phyloP scores from a whole-genome alignment of 2,888 invertebrate genomes.

The Dermolepida albohirtum region DNA sequence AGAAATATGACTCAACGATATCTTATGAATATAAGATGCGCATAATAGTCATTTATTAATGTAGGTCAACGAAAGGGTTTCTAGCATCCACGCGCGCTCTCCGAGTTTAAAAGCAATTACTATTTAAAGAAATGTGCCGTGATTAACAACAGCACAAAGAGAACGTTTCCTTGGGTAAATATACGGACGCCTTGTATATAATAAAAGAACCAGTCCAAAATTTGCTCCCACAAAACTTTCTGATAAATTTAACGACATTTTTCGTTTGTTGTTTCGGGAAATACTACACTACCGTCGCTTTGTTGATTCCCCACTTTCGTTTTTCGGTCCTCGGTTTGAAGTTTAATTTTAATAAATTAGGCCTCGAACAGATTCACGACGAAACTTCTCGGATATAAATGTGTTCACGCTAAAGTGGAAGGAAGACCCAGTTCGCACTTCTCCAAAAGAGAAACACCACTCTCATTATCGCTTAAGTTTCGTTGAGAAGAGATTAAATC shows the following conservation, averaged over 20 bases:
- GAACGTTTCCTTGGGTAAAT: too few relatives aligned
- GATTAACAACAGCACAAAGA: too few relatives aligned
- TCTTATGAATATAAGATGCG: too few relatives aligned
- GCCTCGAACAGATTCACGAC: constrained; percentile 29
- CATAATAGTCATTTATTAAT: too few relatives aligned
- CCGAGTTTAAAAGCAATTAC: too few relatives aligned
- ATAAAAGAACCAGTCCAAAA: too few relatives aligned
- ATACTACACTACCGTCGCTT: constrained; percentile 11
- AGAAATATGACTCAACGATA: too few relatives aligned
- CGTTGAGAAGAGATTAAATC: constrained; percentile 14
- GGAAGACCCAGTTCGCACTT: constrained; percentile 4
- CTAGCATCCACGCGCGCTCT: too few relatives aligned
- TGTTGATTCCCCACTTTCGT: constrained; percentile 20
- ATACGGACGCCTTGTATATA: too few relatives aligned
- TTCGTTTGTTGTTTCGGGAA: constrained; percentile 23
- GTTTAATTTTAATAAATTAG: constrained; percentile 42
- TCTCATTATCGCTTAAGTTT: constrained; percentile 33
- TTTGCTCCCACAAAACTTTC: neutral
- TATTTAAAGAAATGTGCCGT: too few relatives aligned
- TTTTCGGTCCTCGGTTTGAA: constrained; percentile 27
- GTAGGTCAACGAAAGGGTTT: too few relatives aligned
- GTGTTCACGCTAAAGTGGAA: constrained; percentile 26
- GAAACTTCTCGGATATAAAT: constrained; percentile 26
- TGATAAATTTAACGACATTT: constrained; percentile 35
- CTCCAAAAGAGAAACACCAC: constrained; percentile 13